Evolutionary conservation across 2,113 vertebrate genomes (phyloP).

Genomic region (Hyla sarda): DNA sequence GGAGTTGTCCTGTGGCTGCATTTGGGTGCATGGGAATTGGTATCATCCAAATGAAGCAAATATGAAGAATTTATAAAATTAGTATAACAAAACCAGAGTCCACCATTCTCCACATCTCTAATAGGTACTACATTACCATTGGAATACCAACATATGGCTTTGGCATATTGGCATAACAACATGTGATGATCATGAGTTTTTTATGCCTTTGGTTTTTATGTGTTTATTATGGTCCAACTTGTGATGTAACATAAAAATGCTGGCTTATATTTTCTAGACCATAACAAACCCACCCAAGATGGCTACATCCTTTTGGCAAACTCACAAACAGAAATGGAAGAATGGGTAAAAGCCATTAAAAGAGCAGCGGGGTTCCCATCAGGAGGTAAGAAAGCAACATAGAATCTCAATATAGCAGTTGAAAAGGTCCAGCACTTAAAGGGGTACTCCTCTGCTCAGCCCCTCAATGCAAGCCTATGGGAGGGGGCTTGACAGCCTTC

Average conservation of each 20-base stretch:
- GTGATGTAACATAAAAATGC: not conserved
- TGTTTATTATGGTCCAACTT: not conserved
- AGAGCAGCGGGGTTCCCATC: conserved; percentile 77
- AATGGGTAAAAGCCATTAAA: conserved; percentile 89
- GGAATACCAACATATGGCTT: too few species aligned
- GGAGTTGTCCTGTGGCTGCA: not conserved
- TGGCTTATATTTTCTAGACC: conserved; percentile 68
- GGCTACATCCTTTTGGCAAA: conserved; percentile 87
- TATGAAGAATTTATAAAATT: not conserved
- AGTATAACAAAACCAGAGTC: too few species aligned
- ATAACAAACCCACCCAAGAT: conserved; percentile 75
- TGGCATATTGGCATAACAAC: too few species aligned
- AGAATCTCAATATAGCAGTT: not conserved
- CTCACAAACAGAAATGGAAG: conserved; percentile 91
- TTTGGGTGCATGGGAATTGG: not conserved
- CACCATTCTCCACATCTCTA: too few species aligned
- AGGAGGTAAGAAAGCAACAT: conserved; percentile 81
- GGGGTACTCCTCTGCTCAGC: too few species aligned
- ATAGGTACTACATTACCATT: too few species aligned
- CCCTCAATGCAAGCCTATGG: too few species aligned
- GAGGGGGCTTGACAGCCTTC: too few species aligned
- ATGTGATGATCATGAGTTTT: not conserved
- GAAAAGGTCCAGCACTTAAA: too few species aligned
- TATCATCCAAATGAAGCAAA: not conserved
- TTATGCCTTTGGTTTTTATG: not conserved